These are phyloP conservation scores for Delichon dasypus DNA, from an alignment of 2,797 vertebrate genomes.

Conservation along the genomic window DNA sequence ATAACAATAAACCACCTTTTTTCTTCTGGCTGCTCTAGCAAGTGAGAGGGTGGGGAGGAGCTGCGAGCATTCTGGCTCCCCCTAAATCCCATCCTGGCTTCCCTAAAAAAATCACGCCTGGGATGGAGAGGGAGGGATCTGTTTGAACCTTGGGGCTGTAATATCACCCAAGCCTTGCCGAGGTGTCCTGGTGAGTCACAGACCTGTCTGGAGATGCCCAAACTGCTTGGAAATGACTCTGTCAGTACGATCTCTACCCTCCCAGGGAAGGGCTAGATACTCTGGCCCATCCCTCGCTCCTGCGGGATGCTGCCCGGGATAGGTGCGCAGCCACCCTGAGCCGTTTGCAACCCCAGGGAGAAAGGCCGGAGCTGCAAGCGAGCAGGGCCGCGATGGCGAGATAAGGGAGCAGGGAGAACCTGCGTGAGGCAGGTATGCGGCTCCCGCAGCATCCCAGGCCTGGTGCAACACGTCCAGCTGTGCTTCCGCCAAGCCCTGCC, in stretches of 20 bases:
- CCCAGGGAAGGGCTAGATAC: conserved; percentile 9
- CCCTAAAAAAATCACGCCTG: neutral
- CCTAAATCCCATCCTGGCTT: neutral
- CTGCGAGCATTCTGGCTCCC: accelerated
- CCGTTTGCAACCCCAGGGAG: neutral
- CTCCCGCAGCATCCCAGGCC: conserved; percentile 17
- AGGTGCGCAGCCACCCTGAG: neutral
- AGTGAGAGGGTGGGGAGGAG: neutral
- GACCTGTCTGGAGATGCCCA: conserved; percentile 71
- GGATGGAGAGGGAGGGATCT: neutral
- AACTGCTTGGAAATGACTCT: conserved; percentile 35
- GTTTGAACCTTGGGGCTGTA: conserved; percentile 16
- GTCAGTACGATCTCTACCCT: conserved; percentile 5
- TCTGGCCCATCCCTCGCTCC: neutral
- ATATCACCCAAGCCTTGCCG: neutral
- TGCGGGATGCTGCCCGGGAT: neutral
- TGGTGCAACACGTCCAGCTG: conserved; percentile 52
- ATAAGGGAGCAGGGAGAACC: conserved; percentile 33
- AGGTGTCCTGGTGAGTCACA: conserved; percentile 50
- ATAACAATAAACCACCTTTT: conserved; percentile 31
- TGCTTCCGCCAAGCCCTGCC: conserved; percentile 23
- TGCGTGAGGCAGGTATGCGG: neutral
- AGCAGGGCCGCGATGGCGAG: neutral
- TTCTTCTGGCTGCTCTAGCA: neutral
- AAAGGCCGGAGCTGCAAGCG: neutral